A percentile compares a stretch with the other conserved stretches of the same genome.
Conservation (phyloP, 2,113 vertebrate genomes). For the Eudorcas thomsonii region DNA sequence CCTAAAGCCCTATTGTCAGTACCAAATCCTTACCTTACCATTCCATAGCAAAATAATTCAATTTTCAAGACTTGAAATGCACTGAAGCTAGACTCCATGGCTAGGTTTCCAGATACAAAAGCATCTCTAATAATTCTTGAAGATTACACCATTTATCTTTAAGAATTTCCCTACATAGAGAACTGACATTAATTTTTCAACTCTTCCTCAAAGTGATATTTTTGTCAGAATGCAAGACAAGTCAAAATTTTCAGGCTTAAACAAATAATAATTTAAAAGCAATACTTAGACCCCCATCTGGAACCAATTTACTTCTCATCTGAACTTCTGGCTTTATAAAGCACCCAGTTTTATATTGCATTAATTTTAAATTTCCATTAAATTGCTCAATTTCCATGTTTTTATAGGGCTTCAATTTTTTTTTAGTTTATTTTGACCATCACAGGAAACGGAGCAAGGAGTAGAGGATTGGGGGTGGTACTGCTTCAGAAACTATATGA, state of each 20-base stretch:
- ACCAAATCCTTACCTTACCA: neutral
- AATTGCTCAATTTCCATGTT: constrained; percentile 16
- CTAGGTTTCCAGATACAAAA: neutral
- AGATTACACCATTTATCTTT: neutral
- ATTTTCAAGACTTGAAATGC: neutral
- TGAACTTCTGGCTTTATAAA: constrained; percentile 48
- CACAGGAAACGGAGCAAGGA: neutral
- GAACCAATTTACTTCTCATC: constrained; percentile 59
- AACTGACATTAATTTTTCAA: neutral
- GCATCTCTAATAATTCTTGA: neutral
- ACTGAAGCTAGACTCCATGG: neutral
- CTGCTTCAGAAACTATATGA: neutral
- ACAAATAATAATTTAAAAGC: constrained; percentile 51
- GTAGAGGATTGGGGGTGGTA: rapidly evolving
- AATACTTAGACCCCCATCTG: constrained; percentile 22
- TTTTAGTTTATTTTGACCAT: constrained; percentile 33
- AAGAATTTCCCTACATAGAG: neutral
- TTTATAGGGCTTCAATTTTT: neutral
- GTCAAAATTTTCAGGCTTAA: constrained; percentile 43
- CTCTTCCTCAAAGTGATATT: neutral
- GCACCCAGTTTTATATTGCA: neutral
- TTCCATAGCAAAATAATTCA: neutral
- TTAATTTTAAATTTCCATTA: constrained; percentile 60
- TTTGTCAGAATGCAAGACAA: constrained; percentile 21
- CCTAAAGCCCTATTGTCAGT: neutral